Evolutionary conservation across 1,140 invertebrate genomes (phyloP), one percentile per base, ranked within the genome.

Genomic region (Argopecten irradians): DNA sequence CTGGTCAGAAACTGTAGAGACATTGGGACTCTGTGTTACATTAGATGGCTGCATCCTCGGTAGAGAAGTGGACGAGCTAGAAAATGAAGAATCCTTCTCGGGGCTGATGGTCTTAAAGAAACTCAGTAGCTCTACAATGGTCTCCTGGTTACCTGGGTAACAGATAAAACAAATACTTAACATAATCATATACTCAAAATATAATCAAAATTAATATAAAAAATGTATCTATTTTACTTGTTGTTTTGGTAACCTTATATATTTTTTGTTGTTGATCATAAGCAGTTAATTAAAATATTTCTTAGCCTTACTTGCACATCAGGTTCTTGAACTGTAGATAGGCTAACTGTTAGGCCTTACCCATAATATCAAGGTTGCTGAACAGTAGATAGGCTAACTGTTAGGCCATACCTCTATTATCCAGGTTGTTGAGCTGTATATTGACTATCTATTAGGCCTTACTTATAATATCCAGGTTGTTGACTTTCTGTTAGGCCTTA

Each of bases 61-160:
- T 34, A 82, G 28, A 39, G 41, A 86, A 3, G 41, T 55, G 33
- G 43, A 28, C n/a, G 43, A 86, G 43, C 11, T 19, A 39, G 28
- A 86, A 83, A 34, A 85, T 32, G 71, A 43, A 14, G 87, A 39
- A 39, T 87, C 46, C 71, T 90, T 82, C 46, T 34, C 83, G 55
- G 82, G 11, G 97, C 97, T 91, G 97, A 96, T 36, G 98, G 98
- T 96, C 87, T 97, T 97, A 0, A 97, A 96, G 94, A 99, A 99
- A 34, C 98, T 97, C 83, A 99, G 96, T 39, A 99, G 95, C 95
- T 99, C 98, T 0, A 99, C 97, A 91, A 99, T 97, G 0, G 98
- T 99, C 94, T 98, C 98, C 94, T 99, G 98, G 96, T 99, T 99
- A 0, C 98, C 98, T 97, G 92, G 96, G 95, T 91, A 90, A 88